Percentiles rank a stretch among this genome's conserved stretches.
These are phyloP conservation scores for Cossypha dichroa DNA, from an alignment of 2,797 vertebrate genomes.

Conservation along the genomic window DNA sequence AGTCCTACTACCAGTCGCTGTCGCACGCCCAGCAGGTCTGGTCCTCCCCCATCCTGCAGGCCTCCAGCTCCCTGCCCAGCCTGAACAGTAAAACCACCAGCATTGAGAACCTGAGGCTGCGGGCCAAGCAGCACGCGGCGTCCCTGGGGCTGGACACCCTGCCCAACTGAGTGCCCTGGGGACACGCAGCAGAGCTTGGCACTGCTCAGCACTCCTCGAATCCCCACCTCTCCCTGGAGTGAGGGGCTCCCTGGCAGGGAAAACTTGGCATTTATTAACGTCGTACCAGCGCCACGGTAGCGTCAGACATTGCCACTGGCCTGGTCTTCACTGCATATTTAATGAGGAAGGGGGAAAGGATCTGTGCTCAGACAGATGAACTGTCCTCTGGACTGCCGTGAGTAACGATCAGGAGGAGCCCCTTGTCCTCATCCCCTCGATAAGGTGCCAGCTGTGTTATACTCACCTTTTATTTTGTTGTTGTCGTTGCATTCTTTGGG, in stretches of 20 bases:
- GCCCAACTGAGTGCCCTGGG: conserved; percentile 85
- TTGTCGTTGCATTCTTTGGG: background rate
- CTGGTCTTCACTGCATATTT: background rate
- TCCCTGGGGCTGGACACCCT: conserved; percentile 94
- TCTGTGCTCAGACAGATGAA: background rate
- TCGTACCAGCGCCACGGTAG: background rate
- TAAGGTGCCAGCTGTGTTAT: conserved; percentile 46
- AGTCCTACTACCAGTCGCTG: conserved; percentile 96
- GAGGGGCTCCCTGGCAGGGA: conserved; percentile 35
- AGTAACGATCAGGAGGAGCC: background rate
- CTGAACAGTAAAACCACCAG: conserved; percentile 99
- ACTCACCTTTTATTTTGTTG: background rate
- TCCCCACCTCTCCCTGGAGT: background rate
- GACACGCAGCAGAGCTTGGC: background rate
- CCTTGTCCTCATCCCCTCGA: background rate
- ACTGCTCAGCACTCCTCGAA: background rate
- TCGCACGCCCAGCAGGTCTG: conserved; percentile 96
- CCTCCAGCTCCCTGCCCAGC: conserved; percentile 81
- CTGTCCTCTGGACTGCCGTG: conserved; percentile 30
- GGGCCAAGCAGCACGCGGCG: conserved; percentile 96
- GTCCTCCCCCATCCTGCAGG: conserved; percentile 91
- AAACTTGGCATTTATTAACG: background rate
- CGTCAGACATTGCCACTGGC: background rate
- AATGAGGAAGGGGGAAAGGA: conserved; percentile 26
- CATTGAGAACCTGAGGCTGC: conserved; percentile 95